phyloP scores from a whole-genome alignment of 2,888 invertebrate genomes.

The Limnephilus rhombicus region DNA sequence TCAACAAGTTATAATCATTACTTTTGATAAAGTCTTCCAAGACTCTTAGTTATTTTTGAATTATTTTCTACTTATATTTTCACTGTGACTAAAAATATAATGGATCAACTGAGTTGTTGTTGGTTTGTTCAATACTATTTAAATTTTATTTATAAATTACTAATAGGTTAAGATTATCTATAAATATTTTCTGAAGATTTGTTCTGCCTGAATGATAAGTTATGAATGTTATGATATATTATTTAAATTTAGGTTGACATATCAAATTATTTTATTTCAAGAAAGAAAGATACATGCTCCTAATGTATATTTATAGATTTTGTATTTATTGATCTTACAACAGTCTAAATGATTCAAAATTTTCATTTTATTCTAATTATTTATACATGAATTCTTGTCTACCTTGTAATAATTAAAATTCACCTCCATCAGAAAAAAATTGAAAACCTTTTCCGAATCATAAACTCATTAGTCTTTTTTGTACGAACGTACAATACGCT shows the following conservation, averaged over 20 bases:
- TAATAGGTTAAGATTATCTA: neutral
- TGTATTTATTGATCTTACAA: neutral
- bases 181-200: neutral
- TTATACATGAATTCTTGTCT: neutral
- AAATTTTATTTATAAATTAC: neutral
- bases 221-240: neutral
- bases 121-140: neutral
- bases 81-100: neutral
- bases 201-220: neutral
- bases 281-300: neutral
- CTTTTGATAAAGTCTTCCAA: neutral
- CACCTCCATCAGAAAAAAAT: neutral
- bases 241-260: slow-evolving; percentile 1
- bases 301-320: neutral
- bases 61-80: neutral
- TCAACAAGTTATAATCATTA: neutral
- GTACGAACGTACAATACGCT: neutral
- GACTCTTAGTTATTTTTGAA: neutral
- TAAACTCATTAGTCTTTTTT: neutral
- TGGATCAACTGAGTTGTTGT: neutral
- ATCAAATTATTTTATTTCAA: neutral
- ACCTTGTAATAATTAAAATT: neutral
- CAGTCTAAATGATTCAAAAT: neutral
- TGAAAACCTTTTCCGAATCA: neutral
- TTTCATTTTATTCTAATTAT: neutral